These are phyloP conservation scores for Aurelia coerulea DNA, from an alignment of 30 jellyfish, hydroid and myxozoan genomes.

Conservation along the genomic window DNA sequence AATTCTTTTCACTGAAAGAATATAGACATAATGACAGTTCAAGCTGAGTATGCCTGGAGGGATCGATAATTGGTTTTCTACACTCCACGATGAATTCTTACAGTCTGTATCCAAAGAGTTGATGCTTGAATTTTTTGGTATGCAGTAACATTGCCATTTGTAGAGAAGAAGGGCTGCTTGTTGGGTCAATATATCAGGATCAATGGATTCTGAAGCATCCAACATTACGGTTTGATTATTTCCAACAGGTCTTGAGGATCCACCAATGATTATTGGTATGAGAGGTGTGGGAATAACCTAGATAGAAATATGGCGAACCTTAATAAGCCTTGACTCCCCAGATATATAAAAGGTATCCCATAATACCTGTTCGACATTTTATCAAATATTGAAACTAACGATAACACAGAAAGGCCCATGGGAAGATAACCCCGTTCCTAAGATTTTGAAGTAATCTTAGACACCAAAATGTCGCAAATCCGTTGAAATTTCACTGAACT, in stretches of 20 bases:
- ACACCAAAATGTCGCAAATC: too few relatives aligned
- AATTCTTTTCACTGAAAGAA: constrained; percentile 22
- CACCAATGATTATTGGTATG: constrained; percentile 85
- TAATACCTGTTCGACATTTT: too few relatives aligned
- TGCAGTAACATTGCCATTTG: constrained; percentile 51
- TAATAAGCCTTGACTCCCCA: too few relatives aligned
- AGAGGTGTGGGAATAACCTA: constrained; percentile 69
- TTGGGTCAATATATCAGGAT: constrained; percentile 47
- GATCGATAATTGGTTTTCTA: background rate
- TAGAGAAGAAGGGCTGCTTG: constrained; percentile 24
- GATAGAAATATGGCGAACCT: background rate
- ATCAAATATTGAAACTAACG: too few relatives aligned
- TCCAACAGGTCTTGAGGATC: constrained; percentile 64
- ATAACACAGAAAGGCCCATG: too few relatives aligned
- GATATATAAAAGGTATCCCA: too few relatives aligned
- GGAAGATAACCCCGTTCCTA: too few relatives aligned
- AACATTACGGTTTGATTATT: constrained; percentile 46
- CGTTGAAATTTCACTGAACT: too few relatives aligned
- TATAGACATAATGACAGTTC: background rate
- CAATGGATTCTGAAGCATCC: constrained; percentile 70
- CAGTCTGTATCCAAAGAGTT: background rate
- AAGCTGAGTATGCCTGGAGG: constrained; percentile 30
- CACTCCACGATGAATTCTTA: constrained; percentile 20
- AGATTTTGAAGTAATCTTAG: too few relatives aligned
- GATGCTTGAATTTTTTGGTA: background rate